Conservation (phyloP, 2,797 vertebrate genomes). For the Liparis tanakae region DNA sequence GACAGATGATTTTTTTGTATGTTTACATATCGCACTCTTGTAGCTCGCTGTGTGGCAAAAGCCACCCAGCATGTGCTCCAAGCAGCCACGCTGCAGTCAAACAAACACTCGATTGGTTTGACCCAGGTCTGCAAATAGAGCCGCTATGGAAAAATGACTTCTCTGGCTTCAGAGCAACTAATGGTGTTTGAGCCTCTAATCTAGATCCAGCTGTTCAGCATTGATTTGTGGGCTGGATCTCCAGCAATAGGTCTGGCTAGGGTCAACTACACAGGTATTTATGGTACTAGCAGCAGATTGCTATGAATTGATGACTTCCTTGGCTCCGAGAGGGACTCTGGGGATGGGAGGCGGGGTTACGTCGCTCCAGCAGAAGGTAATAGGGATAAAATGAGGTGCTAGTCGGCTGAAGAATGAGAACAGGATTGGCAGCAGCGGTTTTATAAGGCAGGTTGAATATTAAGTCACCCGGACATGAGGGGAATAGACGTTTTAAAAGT, state of each 20-base stretch:
- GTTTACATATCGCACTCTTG: background rate
- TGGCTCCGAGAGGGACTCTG: conserved; percentile 39
- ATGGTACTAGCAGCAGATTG: conserved; percentile 49
- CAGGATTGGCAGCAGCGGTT: conserved; percentile 51
- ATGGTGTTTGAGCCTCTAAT: conserved; percentile 25
- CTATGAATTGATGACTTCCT: conserved; percentile 44
- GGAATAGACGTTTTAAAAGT: conserved; percentile 65
- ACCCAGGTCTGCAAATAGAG: conserved; percentile 7
- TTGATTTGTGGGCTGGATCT: conserved; percentile 47
- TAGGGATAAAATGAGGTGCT: conserved; percentile 69
- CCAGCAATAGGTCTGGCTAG: conserved; percentile 17
- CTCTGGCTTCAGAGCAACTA: conserved; percentile 1
- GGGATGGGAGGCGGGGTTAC: conserved; percentile 35
- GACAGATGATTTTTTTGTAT: background rate
- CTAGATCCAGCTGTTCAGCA: conserved; percentile 40
- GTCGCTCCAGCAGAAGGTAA: conserved; percentile 65
- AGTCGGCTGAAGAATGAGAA: conserved; percentile 58
- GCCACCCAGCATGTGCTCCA: background rate
- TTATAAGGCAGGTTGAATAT: conserved; percentile 71
- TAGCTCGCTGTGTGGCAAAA: conserved; percentile 5
- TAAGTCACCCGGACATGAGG: conserved; percentile 57
- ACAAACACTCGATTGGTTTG: conserved; percentile 10
- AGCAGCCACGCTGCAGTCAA: background rate
- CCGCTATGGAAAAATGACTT: conserved; percentile 16
- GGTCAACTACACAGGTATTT: conserved; percentile 50